Percentiles rank a stretch among this genome's conserved stretches.
phyloP scores from a whole-genome alignment of 2,113 vertebrate genomes.

The Edolisoma coerulescens region DNA sequence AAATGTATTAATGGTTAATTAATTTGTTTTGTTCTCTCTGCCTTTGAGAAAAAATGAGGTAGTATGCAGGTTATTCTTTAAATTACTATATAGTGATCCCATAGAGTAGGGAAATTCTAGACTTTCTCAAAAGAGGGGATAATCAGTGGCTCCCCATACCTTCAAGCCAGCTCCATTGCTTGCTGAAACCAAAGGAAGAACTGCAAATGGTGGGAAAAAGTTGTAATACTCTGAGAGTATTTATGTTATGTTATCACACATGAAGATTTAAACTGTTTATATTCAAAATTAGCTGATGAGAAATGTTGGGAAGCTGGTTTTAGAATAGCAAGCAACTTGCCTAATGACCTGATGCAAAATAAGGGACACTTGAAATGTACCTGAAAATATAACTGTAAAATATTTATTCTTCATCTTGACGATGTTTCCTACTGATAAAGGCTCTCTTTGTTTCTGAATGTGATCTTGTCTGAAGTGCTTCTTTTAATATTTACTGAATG shows the following conservation, averaged over 20 bases:
- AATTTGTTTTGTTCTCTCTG: neutral
- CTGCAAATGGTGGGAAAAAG: neutral
- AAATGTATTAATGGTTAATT: neutral
- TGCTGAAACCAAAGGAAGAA: neutral
- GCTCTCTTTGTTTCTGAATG: neutral
- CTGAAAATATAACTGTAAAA: neutral
- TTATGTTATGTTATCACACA: neutral
- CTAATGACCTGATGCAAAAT: neutral
- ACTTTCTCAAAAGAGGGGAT: neutral
- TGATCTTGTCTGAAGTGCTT: neutral
- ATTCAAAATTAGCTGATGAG: neutral
- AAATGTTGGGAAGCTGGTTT: neutral
- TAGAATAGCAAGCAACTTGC: neutral
- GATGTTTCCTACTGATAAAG: neutral
- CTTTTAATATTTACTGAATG: neutral
- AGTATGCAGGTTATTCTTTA: neutral
- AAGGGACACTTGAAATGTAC: neutral
- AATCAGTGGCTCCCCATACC: neutral
- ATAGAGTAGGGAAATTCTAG: neutral
- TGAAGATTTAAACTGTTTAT: neutral
- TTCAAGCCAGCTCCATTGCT: neutral
- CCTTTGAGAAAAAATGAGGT: neutral
- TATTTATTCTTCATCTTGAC: neutral
- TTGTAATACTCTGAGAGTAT: neutral
- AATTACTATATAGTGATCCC: neutral